phyloP scores from a whole-genome alignment of 2,888 invertebrate genomes.

The Neria commutata region DNA sequence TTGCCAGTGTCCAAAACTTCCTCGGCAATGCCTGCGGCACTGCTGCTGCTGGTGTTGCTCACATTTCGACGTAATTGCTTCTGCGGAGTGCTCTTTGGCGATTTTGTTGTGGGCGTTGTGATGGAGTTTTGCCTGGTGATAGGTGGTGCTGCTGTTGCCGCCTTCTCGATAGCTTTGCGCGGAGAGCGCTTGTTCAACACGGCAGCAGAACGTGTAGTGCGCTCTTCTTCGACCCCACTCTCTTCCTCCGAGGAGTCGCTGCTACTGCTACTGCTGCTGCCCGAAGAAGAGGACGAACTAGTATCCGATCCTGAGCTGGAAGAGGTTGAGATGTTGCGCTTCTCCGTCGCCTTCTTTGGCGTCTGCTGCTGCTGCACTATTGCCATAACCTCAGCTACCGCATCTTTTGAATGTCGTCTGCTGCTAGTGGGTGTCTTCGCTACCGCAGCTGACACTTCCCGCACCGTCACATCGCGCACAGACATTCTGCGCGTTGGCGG shows the following conservation, averaged over 20 bases:
- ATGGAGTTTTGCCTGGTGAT: conserved; percentile 41
- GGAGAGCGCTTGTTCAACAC: conserved; percentile 43
- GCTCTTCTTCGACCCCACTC: conserved; percentile 34
- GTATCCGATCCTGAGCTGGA: conserved; percentile 53
- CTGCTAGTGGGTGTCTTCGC: conserved; percentile 25
- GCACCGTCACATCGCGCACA: conserved; percentile 31
- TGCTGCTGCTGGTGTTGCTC: conserved; percentile 31
- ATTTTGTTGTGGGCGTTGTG: conserved; percentile 35
- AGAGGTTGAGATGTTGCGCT: conserved; percentile 42
- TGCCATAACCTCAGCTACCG: neutral
- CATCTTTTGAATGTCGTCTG: conserved; percentile 49
- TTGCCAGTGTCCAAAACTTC: conserved; percentile 10
- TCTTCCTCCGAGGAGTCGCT: conserved; percentile 38
- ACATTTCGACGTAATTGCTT: conserved; percentile 39
- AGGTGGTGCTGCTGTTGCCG: conserved; percentile 20
- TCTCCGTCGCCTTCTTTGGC: conserved; percentile 36
- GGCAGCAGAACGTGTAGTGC: conserved; percentile 16
- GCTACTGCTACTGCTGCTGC: conserved; percentile 46
- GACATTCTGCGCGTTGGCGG: conserved; percentile 42
- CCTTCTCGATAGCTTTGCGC: conserved; percentile 45
- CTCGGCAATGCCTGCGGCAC: conserved; percentile 19
- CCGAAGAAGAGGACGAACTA: conserved; percentile 46
- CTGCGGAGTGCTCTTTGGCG: conserved; percentile 45
- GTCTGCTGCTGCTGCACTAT: conserved; percentile 18
- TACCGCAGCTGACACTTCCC: conserved; percentile 2